Conservation (phyloP, 2,113 vertebrate species). For the Podiceps cristatus region DNA sequence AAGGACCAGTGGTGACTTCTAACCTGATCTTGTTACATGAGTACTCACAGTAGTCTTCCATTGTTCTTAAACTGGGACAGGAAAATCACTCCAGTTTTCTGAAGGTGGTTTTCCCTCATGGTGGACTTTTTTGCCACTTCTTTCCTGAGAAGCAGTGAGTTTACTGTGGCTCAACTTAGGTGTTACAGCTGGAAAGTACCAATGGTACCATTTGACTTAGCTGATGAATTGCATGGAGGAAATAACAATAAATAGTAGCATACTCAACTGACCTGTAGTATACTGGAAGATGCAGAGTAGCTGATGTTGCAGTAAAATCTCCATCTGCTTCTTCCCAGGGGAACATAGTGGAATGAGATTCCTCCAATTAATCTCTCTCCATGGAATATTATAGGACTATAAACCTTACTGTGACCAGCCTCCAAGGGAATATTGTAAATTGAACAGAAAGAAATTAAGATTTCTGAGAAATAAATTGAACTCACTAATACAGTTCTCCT, state of each 20-base stretch:
- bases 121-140: background rate
- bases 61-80: background rate
- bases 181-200: background rate
- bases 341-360: background rate
- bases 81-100: background rate
- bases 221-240: background rate
- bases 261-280: background rate
- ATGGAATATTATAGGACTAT: background rate
- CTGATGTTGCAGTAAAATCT: background rate
- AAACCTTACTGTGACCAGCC: background rate
- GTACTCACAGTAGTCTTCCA: background rate
- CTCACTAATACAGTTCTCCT: background rate
- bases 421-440: background rate
- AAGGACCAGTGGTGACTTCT: background rate
- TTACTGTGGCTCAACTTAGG: background rate
- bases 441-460: background rate
- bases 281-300: background rate
- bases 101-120: background rate
- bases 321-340: background rate
- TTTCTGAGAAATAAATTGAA: background rate
- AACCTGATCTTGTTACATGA: background rate
- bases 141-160: background rate
- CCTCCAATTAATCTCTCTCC: background rate
- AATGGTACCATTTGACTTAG: accelerated
- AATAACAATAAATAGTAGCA: background rate